Evolutionary conservation across 2,113 vertebrate genomes (phyloP).

Genomic region (Hemicordylus capensis): DNA sequence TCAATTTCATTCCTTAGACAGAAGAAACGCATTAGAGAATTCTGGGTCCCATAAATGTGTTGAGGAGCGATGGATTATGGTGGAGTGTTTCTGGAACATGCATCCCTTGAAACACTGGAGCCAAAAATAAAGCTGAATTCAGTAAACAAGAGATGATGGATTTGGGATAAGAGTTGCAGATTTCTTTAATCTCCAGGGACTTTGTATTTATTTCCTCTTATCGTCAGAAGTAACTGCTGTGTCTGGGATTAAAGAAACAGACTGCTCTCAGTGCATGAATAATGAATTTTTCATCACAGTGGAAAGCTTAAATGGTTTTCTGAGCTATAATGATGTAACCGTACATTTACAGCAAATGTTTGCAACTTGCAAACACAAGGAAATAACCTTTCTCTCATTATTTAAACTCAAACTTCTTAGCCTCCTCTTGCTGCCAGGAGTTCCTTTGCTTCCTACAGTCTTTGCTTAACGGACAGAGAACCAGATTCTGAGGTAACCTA

Average conservation of each 20-base stretch:
- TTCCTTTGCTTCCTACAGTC: background rate
- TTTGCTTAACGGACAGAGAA: background rate
- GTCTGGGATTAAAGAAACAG: conserved; percentile 49
- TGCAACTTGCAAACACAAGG: conserved; percentile 24
- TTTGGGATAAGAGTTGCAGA: conserved; percentile 25
- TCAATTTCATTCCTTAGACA: background rate
- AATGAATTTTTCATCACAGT: conserved; percentile 53
- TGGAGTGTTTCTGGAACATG: background rate
- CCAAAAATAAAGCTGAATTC: background rate
- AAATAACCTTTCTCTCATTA: background rate
- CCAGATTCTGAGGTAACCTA: background rate
- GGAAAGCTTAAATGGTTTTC: conserved; percentile 29
- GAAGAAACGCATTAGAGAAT: background rate
- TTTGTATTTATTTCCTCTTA: conserved; percentile 49
- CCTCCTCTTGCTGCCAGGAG: background rate
- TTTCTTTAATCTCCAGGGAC: conserved; percentile 30
- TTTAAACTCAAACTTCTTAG: conserved; percentile 4
- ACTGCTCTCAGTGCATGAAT: conserved; percentile 39
- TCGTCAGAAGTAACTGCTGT: conserved; percentile 44
- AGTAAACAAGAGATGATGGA: background rate
- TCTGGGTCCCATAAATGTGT: background rate
- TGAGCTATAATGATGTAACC: conserved; percentile 32
- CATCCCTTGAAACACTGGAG: background rate
- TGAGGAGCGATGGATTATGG: background rate
- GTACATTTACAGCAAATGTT: conserved; percentile 32